Percentiles rank a stretch among this genome's conserved stretches.
phyloP scores from a whole-genome alignment of 2,888 invertebrate species.

The Yponomeuta evonymella region DNA sequence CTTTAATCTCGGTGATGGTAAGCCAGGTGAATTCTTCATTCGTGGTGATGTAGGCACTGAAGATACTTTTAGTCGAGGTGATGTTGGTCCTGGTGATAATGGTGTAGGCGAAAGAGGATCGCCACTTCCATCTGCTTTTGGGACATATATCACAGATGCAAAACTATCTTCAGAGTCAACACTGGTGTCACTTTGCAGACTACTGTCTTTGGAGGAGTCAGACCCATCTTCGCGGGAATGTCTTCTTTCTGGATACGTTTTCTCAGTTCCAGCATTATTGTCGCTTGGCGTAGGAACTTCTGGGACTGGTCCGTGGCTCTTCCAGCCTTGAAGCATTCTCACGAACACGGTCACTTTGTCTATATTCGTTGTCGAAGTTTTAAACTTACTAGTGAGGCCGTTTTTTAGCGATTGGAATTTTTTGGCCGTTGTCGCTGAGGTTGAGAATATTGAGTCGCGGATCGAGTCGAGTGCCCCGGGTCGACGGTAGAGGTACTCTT shows the following conservation, averaged over 20 bases:
- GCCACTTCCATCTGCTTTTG: slow-evolving; percentile 82
- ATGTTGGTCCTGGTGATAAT: slow-evolving; percentile 78
- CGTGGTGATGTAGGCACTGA: slow-evolving; percentile 88
- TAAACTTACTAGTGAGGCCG: slow-evolving; percentile 88
- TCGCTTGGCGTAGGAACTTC: slow-evolving; percentile 66
- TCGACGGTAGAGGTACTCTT: slow-evolving; percentile 85
- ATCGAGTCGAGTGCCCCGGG: slow-evolving; percentile 81
- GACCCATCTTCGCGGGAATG: slow-evolving; percentile 92
- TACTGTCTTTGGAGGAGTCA: slow-evolving; percentile 91
- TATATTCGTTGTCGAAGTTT: slow-evolving; percentile 88
- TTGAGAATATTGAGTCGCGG: slow-evolving; percentile 84
- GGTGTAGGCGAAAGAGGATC: slow-evolving; percentile 78
- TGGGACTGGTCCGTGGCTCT: slow-evolving; percentile 73
- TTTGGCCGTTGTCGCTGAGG: slow-evolving; percentile 81
- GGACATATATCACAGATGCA: slow-evolving; percentile 93
- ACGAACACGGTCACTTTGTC: slow-evolving; percentile 91
- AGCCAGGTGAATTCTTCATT: slow-evolving; percentile 81
- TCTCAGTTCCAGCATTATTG: slow-evolving; percentile 60
- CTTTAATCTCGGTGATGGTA: slow-evolving; percentile 80
- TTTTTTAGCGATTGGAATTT: slow-evolving; percentile 86
- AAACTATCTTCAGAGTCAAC: slow-evolving; percentile 96
- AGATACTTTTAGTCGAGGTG: slow-evolving; percentile 78
- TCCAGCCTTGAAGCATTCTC: slow-evolving; percentile 90
- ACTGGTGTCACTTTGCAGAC: slow-evolving; percentile 94
- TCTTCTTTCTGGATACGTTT: slow-evolving; percentile 78